phyloP scores from a whole-genome alignment of 1,140 invertebrate genomes.

The Bacillus rossius region DNA sequence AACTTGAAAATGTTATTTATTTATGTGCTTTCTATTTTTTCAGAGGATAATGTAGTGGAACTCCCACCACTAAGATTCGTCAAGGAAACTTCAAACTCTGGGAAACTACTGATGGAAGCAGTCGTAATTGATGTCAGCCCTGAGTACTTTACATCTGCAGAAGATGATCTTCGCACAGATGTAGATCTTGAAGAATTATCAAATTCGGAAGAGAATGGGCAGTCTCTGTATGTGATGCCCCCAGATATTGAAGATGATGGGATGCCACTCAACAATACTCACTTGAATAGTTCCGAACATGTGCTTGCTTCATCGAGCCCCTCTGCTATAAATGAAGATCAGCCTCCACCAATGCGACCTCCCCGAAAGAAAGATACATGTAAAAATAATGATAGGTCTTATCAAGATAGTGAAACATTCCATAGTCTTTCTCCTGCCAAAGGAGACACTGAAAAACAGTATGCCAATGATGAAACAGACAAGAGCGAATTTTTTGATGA shows the following conservation, averaged over 20 bases:
- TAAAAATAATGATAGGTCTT: neutral
- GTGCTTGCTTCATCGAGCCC: conserved; percentile 22
- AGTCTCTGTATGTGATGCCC: conserved; percentile 28
- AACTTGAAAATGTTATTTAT: too few species aligned
- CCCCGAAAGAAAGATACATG: conserved; percentile 18
- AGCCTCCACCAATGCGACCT: conserved; percentile 30
- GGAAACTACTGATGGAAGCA: conserved; percentile 83
- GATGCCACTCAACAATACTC: too few species aligned
- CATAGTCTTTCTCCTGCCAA: neutral
- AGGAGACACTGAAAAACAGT: neutral
- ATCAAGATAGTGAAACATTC: neutral
- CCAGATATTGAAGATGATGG: conserved; percentile 35
- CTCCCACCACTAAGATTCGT: conserved; percentile 82
- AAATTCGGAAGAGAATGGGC: conserved; percentile 52
- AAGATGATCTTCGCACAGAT: conserved; percentile 73
- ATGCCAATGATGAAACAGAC: neutral
- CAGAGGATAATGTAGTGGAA: conserved; percentile 78
- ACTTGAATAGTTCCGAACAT: conserved; percentile 28
- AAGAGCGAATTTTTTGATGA: too few species aligned
- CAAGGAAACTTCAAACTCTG: conserved; percentile 81
- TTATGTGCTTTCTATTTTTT: too few species aligned
- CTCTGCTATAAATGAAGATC: conserved; percentile 12
- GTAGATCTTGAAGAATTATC: conserved; percentile 81
- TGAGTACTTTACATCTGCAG: conserved; percentile 63
- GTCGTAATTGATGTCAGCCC: conserved; percentile 87